phyloP scores from a whole-genome alignment of 2,888 invertebrate species.

The Iselma pallidipennis region DNA sequence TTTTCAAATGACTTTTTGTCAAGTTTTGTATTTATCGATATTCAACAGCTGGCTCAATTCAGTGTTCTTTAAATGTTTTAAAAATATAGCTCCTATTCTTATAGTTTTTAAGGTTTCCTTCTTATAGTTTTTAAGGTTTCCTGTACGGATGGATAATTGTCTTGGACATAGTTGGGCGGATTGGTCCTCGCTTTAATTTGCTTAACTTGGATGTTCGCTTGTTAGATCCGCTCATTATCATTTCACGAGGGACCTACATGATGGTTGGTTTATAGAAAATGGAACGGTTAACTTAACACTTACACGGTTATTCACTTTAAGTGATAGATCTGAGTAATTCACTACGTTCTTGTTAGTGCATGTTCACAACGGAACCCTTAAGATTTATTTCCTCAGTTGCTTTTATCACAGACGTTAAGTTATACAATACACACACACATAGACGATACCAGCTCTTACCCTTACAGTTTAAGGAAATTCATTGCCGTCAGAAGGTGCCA shows the following conservation, averaged over 20 bases:
- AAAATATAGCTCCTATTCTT: too few relatives aligned
- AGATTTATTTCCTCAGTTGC: constrained; percentile 29
- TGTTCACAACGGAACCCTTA: constrained; percentile 25
- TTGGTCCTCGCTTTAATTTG: background rate
- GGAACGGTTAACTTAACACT: constrained; percentile 23
- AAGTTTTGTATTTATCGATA: too few relatives aligned
- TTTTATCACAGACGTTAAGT: constrained; percentile 22
- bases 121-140: too few relatives aligned
- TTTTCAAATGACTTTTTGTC: too few relatives aligned
- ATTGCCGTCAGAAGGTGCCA: background rate
- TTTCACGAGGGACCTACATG: constrained; percentile 5
- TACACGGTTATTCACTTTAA: constrained; percentile 37
- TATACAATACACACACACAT: constrained; percentile 15
- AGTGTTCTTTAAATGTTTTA: too few relatives aligned
- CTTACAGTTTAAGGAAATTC: constrained; percentile 14
- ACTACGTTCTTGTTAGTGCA: constrained; percentile 26
- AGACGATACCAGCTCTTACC: too few relatives aligned
- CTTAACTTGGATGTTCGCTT: background rate
- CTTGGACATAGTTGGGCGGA: background rate
- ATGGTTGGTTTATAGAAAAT: background rate
- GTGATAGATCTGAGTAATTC: constrained; percentile 35
- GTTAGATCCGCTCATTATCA: constrained; percentile 8
- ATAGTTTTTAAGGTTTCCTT: too few relatives aligned
- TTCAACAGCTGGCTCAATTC: too few relatives aligned
- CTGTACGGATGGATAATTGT: background rate